Evolutionary conservation across 2,888 invertebrate species (phyloP), one percentile per base, ranked within the genome.

Genomic region (Amphipyra berbera): DNA sequence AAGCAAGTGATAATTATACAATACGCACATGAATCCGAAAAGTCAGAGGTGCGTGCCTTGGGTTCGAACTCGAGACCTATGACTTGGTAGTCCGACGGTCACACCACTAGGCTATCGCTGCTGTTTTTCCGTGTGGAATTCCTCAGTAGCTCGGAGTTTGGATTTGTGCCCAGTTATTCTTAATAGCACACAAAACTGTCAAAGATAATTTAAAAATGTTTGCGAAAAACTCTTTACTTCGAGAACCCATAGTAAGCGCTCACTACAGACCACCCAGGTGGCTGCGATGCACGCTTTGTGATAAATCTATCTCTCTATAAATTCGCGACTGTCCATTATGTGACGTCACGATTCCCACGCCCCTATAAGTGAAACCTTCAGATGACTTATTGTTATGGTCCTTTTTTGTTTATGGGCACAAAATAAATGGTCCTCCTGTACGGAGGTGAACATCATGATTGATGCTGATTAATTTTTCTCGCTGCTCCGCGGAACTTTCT

Each of bases 261-360:
- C 35, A 42, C 63, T 42, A 21, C 50, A 55, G 86, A 72, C 89
- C 90, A 85, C 89, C 88, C 88, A 88, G 83, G 83, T 75, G 65
- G 79, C 45, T 40, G 49, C 79, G 90, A 90, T 89, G 82, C 89
- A 88, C 89, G 89, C 79, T 61, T 75, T 58, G 56, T 75, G 90
- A 90, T 90, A 89, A 87, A 85, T 88, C 82, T 78, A 82, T 83
- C 79, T 79, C 78, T 73, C 79, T 75, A 82, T 80, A 82, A 84
- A 81, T 85, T 79, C 84, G 84, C 87, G 76, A 76, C 71, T 79
- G 81, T 81, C 83, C 83, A 86, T 86, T 87, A 83, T 83, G 80
- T 86, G 83, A 85, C 86, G 85, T 86, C 87, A 87, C 84, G 83
- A 61, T 47, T 55, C 68, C 76, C 81, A 82, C 84, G 84, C 84